A percentile compares a stretch with the other conserved stretches of the same genome.
These are phyloP conservation scores for Excalfactoria chinensis DNA, from an alignment of 2,113 vertebrate genomes.

Conservation along the genomic window DNA sequence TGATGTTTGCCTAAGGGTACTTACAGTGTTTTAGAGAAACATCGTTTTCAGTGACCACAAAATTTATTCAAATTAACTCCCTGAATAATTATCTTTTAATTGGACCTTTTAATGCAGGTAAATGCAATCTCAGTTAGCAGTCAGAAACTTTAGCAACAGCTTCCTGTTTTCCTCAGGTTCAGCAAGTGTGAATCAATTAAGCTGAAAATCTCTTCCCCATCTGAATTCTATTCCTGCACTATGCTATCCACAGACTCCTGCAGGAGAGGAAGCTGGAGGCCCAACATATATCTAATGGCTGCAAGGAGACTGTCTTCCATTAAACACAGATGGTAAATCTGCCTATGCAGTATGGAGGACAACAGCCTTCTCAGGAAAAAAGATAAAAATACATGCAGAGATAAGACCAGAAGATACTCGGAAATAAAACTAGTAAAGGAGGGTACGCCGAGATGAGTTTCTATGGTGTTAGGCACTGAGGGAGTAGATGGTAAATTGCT, in stretches of 20 bases:
- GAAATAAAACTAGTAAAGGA: not conserved
- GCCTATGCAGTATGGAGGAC: not conserved
- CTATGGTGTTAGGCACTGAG: not conserved
- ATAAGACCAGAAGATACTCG: not conserved
- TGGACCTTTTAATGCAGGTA: not conserved
- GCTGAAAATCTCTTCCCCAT: not conserved
- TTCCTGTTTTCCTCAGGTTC: not conserved
- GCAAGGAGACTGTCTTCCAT: not conserved
- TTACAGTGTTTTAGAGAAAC: not conserved
- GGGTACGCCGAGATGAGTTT: not conserved
- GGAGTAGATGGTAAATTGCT: not conserved
- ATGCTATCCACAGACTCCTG: not conserved
- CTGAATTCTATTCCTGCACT: not conserved
- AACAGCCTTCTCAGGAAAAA: not conserved
- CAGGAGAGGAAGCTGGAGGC: not conserved
- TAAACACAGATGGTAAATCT: not conserved
- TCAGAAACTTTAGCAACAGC: not conserved
- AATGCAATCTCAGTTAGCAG: not conserved
- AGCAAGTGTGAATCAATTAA: not conserved
- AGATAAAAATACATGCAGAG: not conserved
- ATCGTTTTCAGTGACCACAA: not conserved
- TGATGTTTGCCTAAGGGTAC: not conserved
- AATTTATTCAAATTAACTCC: not conserved
- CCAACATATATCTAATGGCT: fast-evolving
- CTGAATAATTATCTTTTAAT: not conserved